Percentiles rank a stretch among this genome's conserved stretches.
Evolutionary conservation across 1,140 invertebrate species (phyloP).

Genomic region (Coelopa frigida): DNA sequence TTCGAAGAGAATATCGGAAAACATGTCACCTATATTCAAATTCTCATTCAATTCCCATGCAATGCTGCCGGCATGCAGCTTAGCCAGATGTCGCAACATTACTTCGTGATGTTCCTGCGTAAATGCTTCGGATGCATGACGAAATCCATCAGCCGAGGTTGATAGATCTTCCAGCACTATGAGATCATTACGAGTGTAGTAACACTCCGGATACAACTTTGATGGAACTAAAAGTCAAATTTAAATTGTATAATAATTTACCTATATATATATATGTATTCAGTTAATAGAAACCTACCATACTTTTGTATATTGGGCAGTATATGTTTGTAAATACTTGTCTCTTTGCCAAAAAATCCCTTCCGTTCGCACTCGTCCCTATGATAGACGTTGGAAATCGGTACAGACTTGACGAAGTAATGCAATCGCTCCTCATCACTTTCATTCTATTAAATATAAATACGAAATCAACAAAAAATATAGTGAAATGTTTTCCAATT

Average conservation of each 20-base stretch:
- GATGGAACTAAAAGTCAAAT: slow-evolving; percentile 6
- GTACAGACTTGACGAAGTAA: slow-evolving; percentile 34
- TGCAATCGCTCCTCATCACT: slow-evolving; percentile 9
- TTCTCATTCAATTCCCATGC: slow-evolving; percentile 32
- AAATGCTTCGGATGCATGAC: slow-evolving; percentile 28
- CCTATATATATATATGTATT: no score
- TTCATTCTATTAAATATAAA: not conserved
- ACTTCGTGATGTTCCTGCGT: slow-evolving; percentile 28
- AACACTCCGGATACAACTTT: slow-evolving; percentile 27
- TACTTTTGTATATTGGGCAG: slow-evolving; percentile 31
- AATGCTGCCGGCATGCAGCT: slow-evolving; percentile 43
- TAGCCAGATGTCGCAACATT: slow-evolving; percentile 38
- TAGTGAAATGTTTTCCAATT: not conserved
- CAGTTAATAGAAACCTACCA: slow-evolving; percentile 25
- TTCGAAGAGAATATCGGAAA: slow-evolving; percentile 23
- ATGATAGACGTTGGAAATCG: slow-evolving; percentile 23
- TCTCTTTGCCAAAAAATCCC: slow-evolving; percentile 30
- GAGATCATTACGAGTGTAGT: slow-evolving; percentile 27
- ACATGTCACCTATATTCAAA: slow-evolving; percentile 33
- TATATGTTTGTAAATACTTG: slow-evolving; percentile 20
- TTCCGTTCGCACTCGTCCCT: slow-evolving; percentile 33
- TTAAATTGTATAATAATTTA: no score
- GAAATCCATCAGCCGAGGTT: slow-evolving; percentile 18
- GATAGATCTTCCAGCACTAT: slow-evolving; percentile 45
- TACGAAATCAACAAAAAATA: not conserved